These are phyloP conservation scores for Argyrosomus regius DNA, from an alignment of 2,797 vertebrate genomes.

Conservation along the genomic window DNA sequence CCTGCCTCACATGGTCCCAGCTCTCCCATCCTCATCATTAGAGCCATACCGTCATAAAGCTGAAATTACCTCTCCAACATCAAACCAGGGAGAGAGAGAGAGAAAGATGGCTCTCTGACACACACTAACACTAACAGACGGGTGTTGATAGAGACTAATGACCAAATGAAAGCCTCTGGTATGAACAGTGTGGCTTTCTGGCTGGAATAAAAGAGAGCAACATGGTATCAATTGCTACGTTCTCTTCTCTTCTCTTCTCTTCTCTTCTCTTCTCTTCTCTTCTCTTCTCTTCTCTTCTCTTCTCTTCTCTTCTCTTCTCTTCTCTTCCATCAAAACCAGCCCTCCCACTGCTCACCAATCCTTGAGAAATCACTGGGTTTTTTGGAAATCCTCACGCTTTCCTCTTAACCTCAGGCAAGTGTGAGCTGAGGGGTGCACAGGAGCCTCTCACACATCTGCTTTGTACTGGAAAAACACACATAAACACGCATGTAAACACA, in stretches of 20 bases:
- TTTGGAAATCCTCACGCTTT: constrained; percentile 36
- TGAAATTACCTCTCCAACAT: constrained; percentile 80
- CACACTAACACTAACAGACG: constrained; percentile 76
- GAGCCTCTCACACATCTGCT: constrained; percentile 39
- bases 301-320: neutral
- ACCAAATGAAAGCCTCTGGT: constrained; percentile 75
- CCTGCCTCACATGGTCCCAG: constrained; percentile 49
- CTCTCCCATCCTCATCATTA: constrained; percentile 68
- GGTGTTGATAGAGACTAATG: constrained; percentile 80
- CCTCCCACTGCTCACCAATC: constrained; percentile 8
- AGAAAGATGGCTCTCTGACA: constrained; percentile 75
- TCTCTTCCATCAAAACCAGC: constrained; percentile 26
- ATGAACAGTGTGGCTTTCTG: constrained; percentile 67
- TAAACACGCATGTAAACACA: neutral
- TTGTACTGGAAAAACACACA: constrained; percentile 6
- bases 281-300: neutral
- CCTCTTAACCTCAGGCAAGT: constrained; percentile 47
- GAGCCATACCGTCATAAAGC: constrained; percentile 67
- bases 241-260: constrained; percentile 6
- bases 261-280: constrained; percentile 7
- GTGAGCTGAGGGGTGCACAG: constrained; percentile 35
- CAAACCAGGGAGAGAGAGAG: constrained; percentile 61
- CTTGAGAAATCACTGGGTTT: constrained; percentile 21
- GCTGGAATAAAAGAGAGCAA: constrained; percentile 56
- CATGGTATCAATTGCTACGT: constrained; percentile 34